Evolutionary conservation across 2,888 invertebrate genomes (phyloP), one percentile per base, ranked within the genome.

Genomic region (Pyrgus malvae): DNA sequence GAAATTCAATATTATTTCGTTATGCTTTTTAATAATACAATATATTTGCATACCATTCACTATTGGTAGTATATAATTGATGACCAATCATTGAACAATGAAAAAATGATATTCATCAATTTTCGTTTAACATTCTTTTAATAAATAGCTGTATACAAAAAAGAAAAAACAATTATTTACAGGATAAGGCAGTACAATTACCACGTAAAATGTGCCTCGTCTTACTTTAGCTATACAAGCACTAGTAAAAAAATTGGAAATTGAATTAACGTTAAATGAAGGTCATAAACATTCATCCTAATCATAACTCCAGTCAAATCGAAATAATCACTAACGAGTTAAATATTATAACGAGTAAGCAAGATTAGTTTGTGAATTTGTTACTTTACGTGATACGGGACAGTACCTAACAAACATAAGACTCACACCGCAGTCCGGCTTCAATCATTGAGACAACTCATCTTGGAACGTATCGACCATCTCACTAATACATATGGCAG

Each of bases 91-190:
- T 87, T 85, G 84, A 88, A 88, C 87, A 88, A 85, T 85, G 86
- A 84, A 87, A 78, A 76, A 80, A 86, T 86, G 83, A 86, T 75
- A 83, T 82, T 78, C 86, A 87, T 88, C 87, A 88, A 84, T 83
- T 82, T 77, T 80, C 79, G 76, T 83, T 86, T 84, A 87, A 88
- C 86, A 84, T 88, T 84, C 75, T 80, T 88, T 90, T 87, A 90
- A 91, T 91, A 91, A 91, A 91, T 90, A 90, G 90, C 90, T 90
- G 90, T 90, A 90, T 90, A 90, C 88, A 90, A 90, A 84, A n/a
- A 76, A 81, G 73, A 60, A 67, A 80, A 50, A 90, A 91, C 90
- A 90, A 90, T 90, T 90, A 91, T 91, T 90, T 91, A 90, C 90
- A 90, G 81, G 78, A 76, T 88, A 89, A 89, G 89, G 89, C 89